These are phyloP conservation scores for Spisula solida DNA, from an alignment of 2,888 invertebrate genomes.

Conservation along the genomic window DNA sequence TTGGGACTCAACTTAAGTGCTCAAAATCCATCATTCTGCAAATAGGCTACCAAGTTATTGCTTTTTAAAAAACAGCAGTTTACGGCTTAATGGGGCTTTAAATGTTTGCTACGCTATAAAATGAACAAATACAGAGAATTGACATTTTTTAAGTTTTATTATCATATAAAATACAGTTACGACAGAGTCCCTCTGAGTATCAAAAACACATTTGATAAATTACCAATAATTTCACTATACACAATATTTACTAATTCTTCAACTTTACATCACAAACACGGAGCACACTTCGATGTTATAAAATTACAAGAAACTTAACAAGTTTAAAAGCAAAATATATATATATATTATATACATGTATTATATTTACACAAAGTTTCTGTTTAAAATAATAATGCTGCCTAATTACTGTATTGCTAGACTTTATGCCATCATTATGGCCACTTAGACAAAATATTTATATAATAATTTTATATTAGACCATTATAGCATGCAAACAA, in stretches of 20 bases:
- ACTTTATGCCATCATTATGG: background rate
- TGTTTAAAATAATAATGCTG: slow-evolving; percentile 21
- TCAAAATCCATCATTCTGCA: too few species aligned
- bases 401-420: slow-evolving; percentile 22
- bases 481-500: background rate
- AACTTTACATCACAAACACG: slow-evolving; percentile 19
- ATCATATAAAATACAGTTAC: slow-evolving; percentile 23
- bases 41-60: too few species aligned
- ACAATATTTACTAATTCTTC: slow-evolving; percentile 6
- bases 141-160: slow-evolving; percentile 2
- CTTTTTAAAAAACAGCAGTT: too few species aligned
- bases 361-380: slow-evolving; percentile 7
- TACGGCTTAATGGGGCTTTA: too few species aligned
- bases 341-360: background rate
- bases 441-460: slow-evolving; percentile 19
- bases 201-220: slow-evolving; percentile 25
- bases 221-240: slow-evolving; percentile 13
- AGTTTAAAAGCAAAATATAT: slow-evolving; percentile 10
- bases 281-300: slow-evolving; percentile 36
- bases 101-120: too few species aligned
- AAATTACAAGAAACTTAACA: slow-evolving; percentile 29
- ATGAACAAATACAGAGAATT: background rate
- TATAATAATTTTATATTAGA: slow-evolving; percentile 7
- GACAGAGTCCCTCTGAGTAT: slow-evolving; percentile 34
- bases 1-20: too few species aligned